Base-by-base conservation (phyloP, 2,888 invertebrate species). In the Drosophila percnosoma region DNA sequence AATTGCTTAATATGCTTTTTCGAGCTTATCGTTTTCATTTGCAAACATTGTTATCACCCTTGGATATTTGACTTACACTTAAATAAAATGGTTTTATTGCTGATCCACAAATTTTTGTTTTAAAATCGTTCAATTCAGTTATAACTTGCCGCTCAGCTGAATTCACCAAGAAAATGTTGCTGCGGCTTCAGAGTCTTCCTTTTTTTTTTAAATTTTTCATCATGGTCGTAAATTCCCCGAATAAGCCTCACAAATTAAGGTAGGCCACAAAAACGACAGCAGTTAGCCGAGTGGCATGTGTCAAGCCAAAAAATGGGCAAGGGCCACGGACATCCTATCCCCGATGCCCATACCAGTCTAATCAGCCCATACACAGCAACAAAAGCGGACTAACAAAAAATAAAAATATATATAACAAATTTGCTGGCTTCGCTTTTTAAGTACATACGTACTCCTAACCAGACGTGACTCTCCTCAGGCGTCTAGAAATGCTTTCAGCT, bases 161-260 rank as follows among this genome's bases (percentile, higher is more conserved):
- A 34, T 11, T 11, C 6, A 24, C 34, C 24, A 27, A 54, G 18
- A 54, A 24, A 7, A 70, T 38, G 13, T 58, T 66, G 11, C 29
- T 60, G 65, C 36, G 52, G 63, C 66, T 68, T 67, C 63, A 49
- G 29, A 45, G 45, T 57, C 59, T 71, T 42, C 31, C 40, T 29
- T 34, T 27, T 52, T 52, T 31, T 31, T 31, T 27, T 51, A 66
- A 63, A 55, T 63, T 59, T 60, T 27, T 51, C 27, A 51, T 77
- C 63, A 29, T 53, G 66, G 61, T 54, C 59, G 38, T 68, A 38
- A 66, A 52, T 58, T 53, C 53, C 71, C 69, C 71, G 76, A 83
- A 83, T 86, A 86, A 78, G 81, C 83, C 81, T 65, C 69, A 76
- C 73, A 85, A 84, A 83, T 88, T 85, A 78, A 80, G 78, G 75